Base-by-base conservation (phyloP, 2,888 invertebrate species). In the Pyrocoelia pectoralis region DNA sequence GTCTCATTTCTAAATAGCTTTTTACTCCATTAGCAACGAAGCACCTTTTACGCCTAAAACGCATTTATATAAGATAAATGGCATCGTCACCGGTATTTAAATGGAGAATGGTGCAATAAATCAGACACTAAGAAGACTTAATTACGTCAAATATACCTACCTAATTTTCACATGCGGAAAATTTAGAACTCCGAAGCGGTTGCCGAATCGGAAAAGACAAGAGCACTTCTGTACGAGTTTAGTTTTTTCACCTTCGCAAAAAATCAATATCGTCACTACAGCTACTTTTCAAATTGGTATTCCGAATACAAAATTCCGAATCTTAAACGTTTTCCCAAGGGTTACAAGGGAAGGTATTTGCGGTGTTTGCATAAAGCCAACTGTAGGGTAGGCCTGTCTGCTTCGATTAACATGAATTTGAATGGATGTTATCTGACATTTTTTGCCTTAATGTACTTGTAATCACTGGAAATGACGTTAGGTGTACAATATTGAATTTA, bases 241-340 rank as follows among this genome's bases (percentile, higher is more conserved):
- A 43, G 41, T 17, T 24, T 41, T 55, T 15, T 4, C 24, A 46
- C 28, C 13, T 14, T 13, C 24, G 9, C 41, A 49, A 10, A 49
- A 49, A 46, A 55, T 55, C 55, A 24, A 55, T 55, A 43, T 28
- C 41, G 29, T 17, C 29, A 15, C 14, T 28, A 9, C 2, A 28
- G 18, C 33, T 40, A 38, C 17, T 55, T 46, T 29, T 46, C 46
- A 28, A 28, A 43, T 24, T 12, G 29, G 46, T 55, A 29, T 55
- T 24, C 12, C 43, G 43, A 24, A 4, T 46, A 19, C 14, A 18
- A 54, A 46, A 43, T 29, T 55, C 13, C 5, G 46, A 55, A 55
- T 55, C 55, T 55, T 46, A 41, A 55, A 55, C 15, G 46, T 55
- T 46, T 24, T 29, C 29, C 29, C 55, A 15, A 12, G 24, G 46